Percentiles rank a stretch among this genome's conserved stretches.
These are phyloP conservation scores for Danio aesculapii DNA, from an alignment of 2,797 vertebrate genomes.

Conservation along the genomic window DNA sequence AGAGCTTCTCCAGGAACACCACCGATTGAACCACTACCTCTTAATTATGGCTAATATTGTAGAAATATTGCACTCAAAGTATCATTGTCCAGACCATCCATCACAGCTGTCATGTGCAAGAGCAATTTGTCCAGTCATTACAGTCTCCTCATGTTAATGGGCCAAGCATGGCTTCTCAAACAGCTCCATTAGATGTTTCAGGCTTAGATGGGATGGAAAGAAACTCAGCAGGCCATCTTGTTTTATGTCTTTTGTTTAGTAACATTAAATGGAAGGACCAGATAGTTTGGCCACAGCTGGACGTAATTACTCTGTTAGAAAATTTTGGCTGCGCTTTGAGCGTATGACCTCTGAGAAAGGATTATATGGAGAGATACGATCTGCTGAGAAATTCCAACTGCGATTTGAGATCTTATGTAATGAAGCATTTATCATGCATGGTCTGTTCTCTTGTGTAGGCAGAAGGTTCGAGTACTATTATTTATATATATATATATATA, in stretches of 20 bases:
- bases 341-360: constrained; percentile 1
- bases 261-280: constrained; percentile 39
- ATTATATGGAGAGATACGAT: constrained; percentile 15
- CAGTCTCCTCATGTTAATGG: constrained; percentile 26
- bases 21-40: constrained; percentile 7
- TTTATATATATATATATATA: too few relatives aligned
- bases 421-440: not conserved
- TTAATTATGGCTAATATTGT: constrained; percentile 46
- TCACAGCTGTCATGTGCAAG: constrained; percentile 23
- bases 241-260: constrained; percentile 59
- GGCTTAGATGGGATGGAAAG: constrained; percentile 41
- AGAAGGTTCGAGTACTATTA: too few relatives aligned
- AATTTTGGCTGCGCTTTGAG: not conserved
- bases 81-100: constrained; percentile 14
- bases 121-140: constrained; percentile 15
- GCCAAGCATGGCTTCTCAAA: constrained; percentile 19
- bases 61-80: constrained; percentile 41
- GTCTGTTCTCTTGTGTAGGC: not conserved
- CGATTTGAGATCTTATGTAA: constrained; percentile 23
- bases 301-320: constrained; percentile 25
- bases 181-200: constrained; percentile 36
- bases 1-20: not conserved
- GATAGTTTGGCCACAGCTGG: constrained; percentile 35
- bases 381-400: constrained; percentile 1
- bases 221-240: constrained; percentile 48